A percentile compares a stretch with the other conserved stretches of the same genome.
Evolutionary conservation across 1,140 invertebrate genomes (phyloP).

Genomic region (Odontomachus brunneus): DNA sequence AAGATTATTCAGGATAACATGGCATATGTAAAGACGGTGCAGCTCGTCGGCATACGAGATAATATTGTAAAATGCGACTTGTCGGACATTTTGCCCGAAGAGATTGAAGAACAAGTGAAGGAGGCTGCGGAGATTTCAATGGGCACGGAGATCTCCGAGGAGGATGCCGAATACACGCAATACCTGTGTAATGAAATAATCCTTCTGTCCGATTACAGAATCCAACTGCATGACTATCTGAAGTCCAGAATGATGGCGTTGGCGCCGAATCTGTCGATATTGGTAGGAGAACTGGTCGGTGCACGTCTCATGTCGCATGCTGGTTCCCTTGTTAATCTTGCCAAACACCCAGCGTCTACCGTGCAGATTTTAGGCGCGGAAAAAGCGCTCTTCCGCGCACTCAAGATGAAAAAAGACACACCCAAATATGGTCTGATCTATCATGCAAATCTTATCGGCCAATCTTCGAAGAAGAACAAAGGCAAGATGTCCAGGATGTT

Average conservation of each 20-base stretch:
- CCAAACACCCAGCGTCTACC: slow-evolving; percentile 99
- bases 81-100: slow-evolving; percentile 96
- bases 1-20: slow-evolving; percentile 98
- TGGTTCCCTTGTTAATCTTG: slow-evolving; percentile 97
- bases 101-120: slow-evolving; percentile 96
- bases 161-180: slow-evolving; percentile 97
- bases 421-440: slow-evolving; percentile 99
- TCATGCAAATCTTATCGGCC: slow-evolving; percentile 96
- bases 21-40: slow-evolving; percentile 96
- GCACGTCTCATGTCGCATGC: slow-evolving; percentile 98
- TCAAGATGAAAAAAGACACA: slow-evolving; percentile 99
- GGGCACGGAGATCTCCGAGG: slow-evolving; percentile 99
- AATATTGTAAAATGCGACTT: slow-evolving; percentile 94
- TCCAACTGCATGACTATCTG: slow-evolving; percentile 95
- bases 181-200: slow-evolving; percentile 97
- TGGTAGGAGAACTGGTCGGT: slow-evolving; percentile 98
- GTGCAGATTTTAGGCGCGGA: slow-evolving; percentile 99
- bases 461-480: slow-evolving; percentile 95
- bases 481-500: slow-evolving; percentile 98
- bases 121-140: slow-evolving; percentile 99
- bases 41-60: slow-evolving; percentile 94
- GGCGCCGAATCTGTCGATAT: slow-evolving; percentile 97
- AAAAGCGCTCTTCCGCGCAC: slow-evolving; percentile 98
- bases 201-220: slow-evolving; percentile 94
- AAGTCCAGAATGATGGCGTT: slow-evolving; percentile 99